A percentile compares a stretch with the other conserved stretches of the same genome.
Evolutionary conservation across 2,797 vertebrate genomes (phyloP).

Genomic region (Mormyrops boulengeri): DNA sequence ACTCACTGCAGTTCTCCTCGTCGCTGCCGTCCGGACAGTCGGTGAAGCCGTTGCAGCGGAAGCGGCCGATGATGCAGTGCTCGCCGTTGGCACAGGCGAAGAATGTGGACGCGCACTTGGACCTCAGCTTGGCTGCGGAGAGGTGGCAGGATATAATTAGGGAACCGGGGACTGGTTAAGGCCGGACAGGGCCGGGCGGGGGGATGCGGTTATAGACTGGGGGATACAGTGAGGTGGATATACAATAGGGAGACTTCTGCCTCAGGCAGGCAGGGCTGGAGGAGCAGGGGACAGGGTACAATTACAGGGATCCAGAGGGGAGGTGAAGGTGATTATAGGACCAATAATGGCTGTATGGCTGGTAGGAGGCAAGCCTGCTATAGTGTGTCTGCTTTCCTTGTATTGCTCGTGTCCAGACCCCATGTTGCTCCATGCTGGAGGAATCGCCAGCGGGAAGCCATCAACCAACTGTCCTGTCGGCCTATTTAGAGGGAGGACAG

Average conservation of each 20-base stretch:
- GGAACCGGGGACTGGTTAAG: neutral
- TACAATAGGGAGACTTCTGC: neutral
- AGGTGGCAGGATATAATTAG: neutral
- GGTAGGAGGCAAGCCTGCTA: neutral
- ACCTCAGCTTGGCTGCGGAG: conserved; percentile 78
- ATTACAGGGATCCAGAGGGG: neutral
- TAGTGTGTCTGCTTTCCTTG: neutral
- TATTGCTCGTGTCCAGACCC: neutral
- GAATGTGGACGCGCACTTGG: conserved; percentile 85
- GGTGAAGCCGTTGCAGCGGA: conserved; percentile 88
- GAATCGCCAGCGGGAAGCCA: neutral
- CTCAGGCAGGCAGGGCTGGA: neutral
- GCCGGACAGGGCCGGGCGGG: neutral
- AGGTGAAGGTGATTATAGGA: neutral
- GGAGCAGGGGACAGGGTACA: neutral
- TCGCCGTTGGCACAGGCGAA: conserved; percentile 86
- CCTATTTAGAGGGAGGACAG: neutral
- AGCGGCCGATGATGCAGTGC: conserved; percentile 96
- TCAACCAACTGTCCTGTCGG: neutral
- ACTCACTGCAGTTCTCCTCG: conserved; percentile 97
- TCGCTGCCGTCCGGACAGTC: conserved; percentile 94
- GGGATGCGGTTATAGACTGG: neutral
- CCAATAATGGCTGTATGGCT: neutral
- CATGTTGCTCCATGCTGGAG: neutral
- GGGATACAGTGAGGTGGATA: neutral